Percentiles rank a stretch among this genome's conserved stretches.
Evolutionary conservation across 2,888 invertebrate species (phyloP).

Genomic region (Digitonthophagus gazella): DNA sequence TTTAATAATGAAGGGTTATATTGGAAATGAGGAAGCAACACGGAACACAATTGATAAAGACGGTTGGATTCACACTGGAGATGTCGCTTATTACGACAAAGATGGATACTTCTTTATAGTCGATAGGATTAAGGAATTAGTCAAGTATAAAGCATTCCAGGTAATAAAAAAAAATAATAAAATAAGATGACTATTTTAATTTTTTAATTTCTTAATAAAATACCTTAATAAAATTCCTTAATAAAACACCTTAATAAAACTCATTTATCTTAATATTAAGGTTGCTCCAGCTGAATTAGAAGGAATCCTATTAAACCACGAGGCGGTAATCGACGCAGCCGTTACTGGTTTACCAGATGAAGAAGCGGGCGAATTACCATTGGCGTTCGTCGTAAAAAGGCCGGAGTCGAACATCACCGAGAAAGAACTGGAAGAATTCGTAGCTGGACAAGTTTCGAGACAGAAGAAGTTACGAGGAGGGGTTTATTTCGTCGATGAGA

Average conservation of each 20-base stretch:
- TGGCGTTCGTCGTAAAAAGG: conserved; percentile 72
- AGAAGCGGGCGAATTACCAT: conserved; percentile 70
- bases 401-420: conserved; percentile 54
- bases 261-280: no score
- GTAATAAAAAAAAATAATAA: conserved; percentile 47
- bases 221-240: no score
- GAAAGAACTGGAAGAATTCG: conserved; percentile 44
- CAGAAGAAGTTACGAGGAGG: conserved; percentile 67
- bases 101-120: conserved; percentile 81
- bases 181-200: no score
- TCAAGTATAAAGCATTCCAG: conserved; percentile 88
- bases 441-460: conserved; percentile 49
- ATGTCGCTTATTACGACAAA: conserved; percentile 79
- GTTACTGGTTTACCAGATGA: conserved; percentile 68
- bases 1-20: conserved; percentile 70
- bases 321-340: conserved; percentile 58
- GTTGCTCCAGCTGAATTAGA: conserved; percentile 60
- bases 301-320: conserved; percentile 56
- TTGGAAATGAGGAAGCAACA: conserved; percentile 69
- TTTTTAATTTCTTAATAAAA: no score
- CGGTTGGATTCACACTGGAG: conserved; percentile 80
- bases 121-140: conserved; percentile 86
- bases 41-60: conserved; percentile 66
- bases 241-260: no score
- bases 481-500: conserved; percentile 62